Evolutionary conservation across 2,113 vertebrate species (phyloP).

Genomic region (Poeciliopsis occidentalis): DNA sequence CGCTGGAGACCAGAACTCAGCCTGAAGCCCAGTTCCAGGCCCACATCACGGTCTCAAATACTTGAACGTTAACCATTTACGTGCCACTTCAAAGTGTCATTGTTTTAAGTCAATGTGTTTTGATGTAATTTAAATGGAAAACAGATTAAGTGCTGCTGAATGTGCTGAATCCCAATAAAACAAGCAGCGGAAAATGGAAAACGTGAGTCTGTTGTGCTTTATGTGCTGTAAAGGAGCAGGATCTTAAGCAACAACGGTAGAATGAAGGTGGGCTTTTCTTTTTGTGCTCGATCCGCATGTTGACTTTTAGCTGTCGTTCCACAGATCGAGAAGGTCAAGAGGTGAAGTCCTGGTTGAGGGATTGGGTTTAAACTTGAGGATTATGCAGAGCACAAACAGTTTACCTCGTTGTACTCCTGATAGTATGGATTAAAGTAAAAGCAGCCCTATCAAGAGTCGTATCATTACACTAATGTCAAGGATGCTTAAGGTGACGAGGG

Average conservation of each 20-base stretch:
- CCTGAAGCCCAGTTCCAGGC: not conserved
- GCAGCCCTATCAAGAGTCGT: conserved; percentile 52
- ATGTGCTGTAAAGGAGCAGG: conserved; percentile 1
- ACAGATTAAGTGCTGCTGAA: conserved; percentile 38
- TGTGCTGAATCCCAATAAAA: conserved; percentile 49
- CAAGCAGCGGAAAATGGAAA: conserved; percentile 18
- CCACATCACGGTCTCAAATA: too few relatives aligned
- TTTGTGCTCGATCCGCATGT: not conserved
- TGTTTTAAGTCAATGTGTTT: not conserved
- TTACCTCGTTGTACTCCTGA: conserved; percentile 16
- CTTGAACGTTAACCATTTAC: not conserved
- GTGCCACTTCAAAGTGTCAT: not conserved
- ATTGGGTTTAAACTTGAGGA: conserved; percentile 50
- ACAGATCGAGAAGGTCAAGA: conserved; percentile 24
- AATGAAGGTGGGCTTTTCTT: conserved; percentile 32
- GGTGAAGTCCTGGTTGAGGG: conserved; percentile 30
- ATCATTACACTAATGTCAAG: conserved; percentile 67
- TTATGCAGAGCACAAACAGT: conserved; percentile 57
- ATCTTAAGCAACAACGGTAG: conserved; percentile 23
- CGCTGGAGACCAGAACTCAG: conserved; percentile 15
- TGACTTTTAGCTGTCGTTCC: conserved; percentile 13
- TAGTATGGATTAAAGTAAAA: conserved; percentile 47
- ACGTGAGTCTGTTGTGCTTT: conserved; percentile 17
- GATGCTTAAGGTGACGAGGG: conserved; percentile 59
- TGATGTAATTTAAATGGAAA: conserved; percentile 23